Evolutionary conservation across 2,888 invertebrate species (phyloP).

Genomic region (Caradrina clavipalpis): DNA sequence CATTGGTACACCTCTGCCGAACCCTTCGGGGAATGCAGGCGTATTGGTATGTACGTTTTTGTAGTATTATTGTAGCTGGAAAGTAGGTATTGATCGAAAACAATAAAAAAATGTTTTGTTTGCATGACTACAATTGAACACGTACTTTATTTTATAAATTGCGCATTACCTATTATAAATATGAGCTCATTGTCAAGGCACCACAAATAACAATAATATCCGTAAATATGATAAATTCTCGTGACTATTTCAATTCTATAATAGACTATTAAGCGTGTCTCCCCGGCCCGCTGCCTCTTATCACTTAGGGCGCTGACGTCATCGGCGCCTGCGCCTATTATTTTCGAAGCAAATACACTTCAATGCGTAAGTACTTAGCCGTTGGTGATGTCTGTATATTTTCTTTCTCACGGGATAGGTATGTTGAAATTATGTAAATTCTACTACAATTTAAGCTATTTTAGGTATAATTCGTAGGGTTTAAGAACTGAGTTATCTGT

Average conservation of each 20-base stretch:
- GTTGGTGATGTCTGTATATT: constrained; percentile 4
- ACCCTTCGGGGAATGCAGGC: too few relatives aligned
- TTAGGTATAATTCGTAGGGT: background rate
- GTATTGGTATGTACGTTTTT: too few relatives aligned
- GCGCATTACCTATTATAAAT: constrained; percentile 12
- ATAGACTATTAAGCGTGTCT: constrained; percentile 5
- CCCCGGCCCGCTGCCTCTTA: constrained; percentile 20
- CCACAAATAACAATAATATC: background rate
- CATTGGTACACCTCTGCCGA: too few relatives aligned
- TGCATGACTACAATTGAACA: background rate
- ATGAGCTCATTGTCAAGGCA: constrained; percentile 7
- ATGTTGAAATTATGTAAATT: background rate
- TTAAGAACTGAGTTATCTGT: background rate
- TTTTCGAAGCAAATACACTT: constrained; percentile 59
- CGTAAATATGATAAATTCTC: too few relatives aligned
- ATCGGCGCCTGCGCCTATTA: constrained; percentile 64
- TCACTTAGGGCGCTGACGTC: constrained; percentile 41
- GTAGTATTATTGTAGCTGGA: too few relatives aligned
- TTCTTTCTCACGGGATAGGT: constrained; percentile 22
- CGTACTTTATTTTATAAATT: background rate
- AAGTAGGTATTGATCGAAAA: background rate
- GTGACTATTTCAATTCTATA: too few relatives aligned
- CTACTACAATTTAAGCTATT: background rate
- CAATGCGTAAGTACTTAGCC: constrained; percentile 11
- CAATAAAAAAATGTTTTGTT: background rate